Percentiles rank a stretch among this genome's conserved stretches.
phyloP scores from a whole-genome alignment of 2,888 invertebrate species.

The Cyclophora punctaria region DNA sequence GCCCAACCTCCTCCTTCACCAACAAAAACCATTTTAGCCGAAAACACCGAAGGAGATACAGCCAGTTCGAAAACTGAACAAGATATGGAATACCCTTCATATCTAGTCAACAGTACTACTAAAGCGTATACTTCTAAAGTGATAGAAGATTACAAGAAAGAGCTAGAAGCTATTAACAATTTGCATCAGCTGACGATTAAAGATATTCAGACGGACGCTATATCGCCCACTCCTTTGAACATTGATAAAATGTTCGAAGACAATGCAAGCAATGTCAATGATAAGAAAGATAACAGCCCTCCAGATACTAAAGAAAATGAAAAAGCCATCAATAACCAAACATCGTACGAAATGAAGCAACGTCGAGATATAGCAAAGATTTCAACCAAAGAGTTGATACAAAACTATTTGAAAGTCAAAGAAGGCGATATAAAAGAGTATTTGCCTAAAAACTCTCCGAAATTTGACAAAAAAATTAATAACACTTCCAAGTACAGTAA shows the following conservation, averaged over 20 bases:
- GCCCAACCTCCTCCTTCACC: slow-evolving; percentile 59
- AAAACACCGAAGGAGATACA: slow-evolving; percentile 16
- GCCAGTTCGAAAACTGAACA: slow-evolving; percentile 29
- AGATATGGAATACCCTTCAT: slow-evolving; percentile 55
- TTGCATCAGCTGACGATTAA: slow-evolving; percentile 64
- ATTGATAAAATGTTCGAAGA: slow-evolving; percentile 64
- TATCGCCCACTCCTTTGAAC: slow-evolving; percentile 61
- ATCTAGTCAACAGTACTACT: slow-evolving; percentile 59
- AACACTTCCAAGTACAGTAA: slow-evolving; percentile 36
- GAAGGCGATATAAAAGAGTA: slow-evolving; percentile 48
- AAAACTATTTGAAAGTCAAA: slow-evolving; percentile 66
- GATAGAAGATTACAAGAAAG: slow-evolving; percentile 70
- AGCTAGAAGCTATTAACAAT: slow-evolving; percentile 65
- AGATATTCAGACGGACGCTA: slow-evolving; percentile 62
- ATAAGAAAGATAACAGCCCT: slow-evolving; percentile 31
- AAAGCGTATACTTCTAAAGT: slow-evolving; percentile 71
- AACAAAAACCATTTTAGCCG: slow-evolving; percentile 29
- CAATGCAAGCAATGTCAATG: slow-evolving; percentile 32
- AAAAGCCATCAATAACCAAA: slow-evolving; percentile 22
- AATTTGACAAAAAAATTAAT: slow-evolving; percentile 41
- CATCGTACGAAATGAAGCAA: slow-evolving; percentile 31
- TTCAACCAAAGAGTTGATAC: slow-evolving; percentile 62
- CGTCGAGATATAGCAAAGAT: slow-evolving; percentile 55
- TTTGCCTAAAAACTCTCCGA: slow-evolving; percentile 36
- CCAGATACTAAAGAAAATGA: slow-evolving; percentile 17